Evolutionary conservation across 2,888 invertebrate species (phyloP).

Genomic region (Nezara viridula): DNA sequence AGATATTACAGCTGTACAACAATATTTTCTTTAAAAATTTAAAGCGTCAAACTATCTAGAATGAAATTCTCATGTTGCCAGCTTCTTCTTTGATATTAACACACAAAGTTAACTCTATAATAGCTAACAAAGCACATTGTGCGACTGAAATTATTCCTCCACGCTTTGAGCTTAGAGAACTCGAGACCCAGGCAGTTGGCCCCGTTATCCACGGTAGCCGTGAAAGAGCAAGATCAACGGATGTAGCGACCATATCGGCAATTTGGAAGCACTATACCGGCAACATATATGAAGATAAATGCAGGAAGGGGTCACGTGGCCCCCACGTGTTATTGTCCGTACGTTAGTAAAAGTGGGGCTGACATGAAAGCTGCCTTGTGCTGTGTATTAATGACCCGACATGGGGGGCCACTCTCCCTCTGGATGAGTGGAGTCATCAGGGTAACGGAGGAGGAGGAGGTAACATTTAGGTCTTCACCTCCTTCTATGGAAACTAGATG

Average conservation of each 20-base stretch:
- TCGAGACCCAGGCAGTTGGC: not conserved
- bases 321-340: not conserved
- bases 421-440: not conserved
- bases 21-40: too few relatives aligned
- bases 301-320: not conserved
- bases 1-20: too few relatives aligned
- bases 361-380: constrained; percentile 19
- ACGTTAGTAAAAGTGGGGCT: not conserved
- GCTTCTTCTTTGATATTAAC: too few relatives aligned
- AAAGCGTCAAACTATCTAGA: too few relatives aligned
- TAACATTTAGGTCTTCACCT: not conserved
- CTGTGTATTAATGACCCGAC: not conserved
- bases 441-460: not conserved
- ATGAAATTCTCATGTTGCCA: too few relatives aligned
- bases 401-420: not conserved
- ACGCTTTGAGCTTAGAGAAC: not conserved
- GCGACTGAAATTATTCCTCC: not conserved
- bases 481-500: too few relatives aligned
- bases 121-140: not conserved
- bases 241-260: not conserved
- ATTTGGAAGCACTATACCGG: not conserved
- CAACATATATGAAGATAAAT: constrained; percentile 10
- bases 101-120: too few relatives aligned
- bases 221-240: not conserved
- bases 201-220: not conserved